Evolutionary conservation across 1,140 invertebrate species (phyloP).

Genomic region (Drosophila persimilis): DNA sequence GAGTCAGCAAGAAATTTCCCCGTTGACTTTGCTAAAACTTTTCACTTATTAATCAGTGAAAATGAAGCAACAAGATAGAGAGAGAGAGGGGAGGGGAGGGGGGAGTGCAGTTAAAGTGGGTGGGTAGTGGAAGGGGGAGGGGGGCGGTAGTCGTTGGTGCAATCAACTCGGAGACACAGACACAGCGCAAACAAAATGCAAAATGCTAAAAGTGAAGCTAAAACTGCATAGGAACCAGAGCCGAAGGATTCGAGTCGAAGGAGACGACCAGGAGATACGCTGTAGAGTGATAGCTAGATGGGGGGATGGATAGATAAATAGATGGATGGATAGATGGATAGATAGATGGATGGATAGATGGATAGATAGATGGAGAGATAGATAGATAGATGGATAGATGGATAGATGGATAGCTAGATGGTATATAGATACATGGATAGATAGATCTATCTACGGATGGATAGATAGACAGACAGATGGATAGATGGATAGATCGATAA

Average conservation of each 20-base stretch:
- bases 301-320: too few species aligned
- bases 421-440: too few species aligned
- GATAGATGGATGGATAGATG: too few species aligned
- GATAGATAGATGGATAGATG: too few species aligned
- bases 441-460: too few species aligned
- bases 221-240: slow-evolving; percentile 51
- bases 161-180: slow-evolving; percentile 75
- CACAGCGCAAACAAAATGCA: slow-evolving; percentile 68
- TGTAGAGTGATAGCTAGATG: not conserved
- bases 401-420: too few species aligned
- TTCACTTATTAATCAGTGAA: slow-evolving; percentile 69
- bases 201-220: slow-evolving; percentile 64
- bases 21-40: slow-evolving; percentile 37
- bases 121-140: not conserved
- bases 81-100: not conserved
- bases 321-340: too few species aligned
- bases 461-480: too few species aligned
- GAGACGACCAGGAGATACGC: not conserved
- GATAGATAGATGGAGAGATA: too few species aligned
- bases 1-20: slow-evolving; percentile 54
- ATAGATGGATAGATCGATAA: too few species aligned
- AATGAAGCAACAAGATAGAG: slow-evolving; percentile 63
- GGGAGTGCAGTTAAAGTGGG: slow-evolving; percentile 17
- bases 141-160: slow-evolving; percentile 41
- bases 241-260: not conserved